phyloP scores from a whole-genome alignment of 2,797 vertebrate genomes.

The Otolemur crassicaudatus region DNA sequence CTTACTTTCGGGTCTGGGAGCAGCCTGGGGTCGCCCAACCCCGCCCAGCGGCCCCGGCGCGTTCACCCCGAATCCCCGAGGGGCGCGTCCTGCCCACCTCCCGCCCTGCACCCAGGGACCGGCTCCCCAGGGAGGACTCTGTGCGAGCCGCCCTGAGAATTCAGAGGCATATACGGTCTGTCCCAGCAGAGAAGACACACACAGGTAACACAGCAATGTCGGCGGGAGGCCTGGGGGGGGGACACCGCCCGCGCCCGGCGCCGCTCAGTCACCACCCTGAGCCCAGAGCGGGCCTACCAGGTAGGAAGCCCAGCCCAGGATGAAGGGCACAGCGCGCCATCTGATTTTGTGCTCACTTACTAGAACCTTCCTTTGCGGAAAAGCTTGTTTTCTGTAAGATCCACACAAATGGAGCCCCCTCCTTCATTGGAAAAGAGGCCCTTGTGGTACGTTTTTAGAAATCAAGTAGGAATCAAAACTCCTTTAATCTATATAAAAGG shows the following conservation, averaged over 20 bases:
- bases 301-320: not conserved
- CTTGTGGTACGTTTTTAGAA: not conserved
- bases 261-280: not conserved
- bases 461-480: not conserved
- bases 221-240: not conserved
- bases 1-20: not conserved
- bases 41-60: no score
- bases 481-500: not conserved
- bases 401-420: not conserved
- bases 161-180: no score
- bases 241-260: not conserved
- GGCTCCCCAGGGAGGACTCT: not conserved
- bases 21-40: no score
- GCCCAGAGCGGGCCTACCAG: not conserved
- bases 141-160: not conserved
- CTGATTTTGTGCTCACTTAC: not conserved
- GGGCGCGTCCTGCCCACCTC: no score
- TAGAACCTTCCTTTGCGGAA: not conserved
- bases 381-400: not conserved
- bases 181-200: not conserved
- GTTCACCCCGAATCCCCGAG: not conserved
- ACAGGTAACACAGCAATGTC: accelerated
- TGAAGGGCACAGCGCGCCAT: not conserved
- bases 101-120: no score
- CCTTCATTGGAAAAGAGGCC: not conserved